Evolutionary conservation across 1,140 invertebrate species (phyloP).

Genomic region (Ips typographus): DNA sequence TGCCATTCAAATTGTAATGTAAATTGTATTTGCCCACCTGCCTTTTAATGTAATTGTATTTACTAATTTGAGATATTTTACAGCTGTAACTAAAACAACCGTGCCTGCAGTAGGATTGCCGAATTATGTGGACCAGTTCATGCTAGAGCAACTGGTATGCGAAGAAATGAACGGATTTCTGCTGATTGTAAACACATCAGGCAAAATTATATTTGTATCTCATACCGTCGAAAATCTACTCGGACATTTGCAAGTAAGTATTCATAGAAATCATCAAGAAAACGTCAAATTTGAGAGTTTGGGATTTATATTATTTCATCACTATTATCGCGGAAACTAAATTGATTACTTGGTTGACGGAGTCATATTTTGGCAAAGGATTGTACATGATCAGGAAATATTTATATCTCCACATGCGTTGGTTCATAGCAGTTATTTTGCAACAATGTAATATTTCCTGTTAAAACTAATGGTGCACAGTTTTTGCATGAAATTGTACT

Average conservation of each 20-base stretch:
- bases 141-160: slow-evolving; percentile 47
- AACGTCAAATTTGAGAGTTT: too few relatives aligned
- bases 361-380: too few relatives aligned
- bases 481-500: too few relatives aligned
- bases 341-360: too few relatives aligned
- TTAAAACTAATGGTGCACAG: too few relatives aligned
- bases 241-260: slow-evolving; percentile 77
- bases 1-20: neutral
- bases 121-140: slow-evolving; percentile 45
- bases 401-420: too few relatives aligned
- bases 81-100: slow-evolving; percentile 43
- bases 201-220: slow-evolving; percentile 86
- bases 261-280: too few relatives aligned
- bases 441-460: too few relatives aligned
- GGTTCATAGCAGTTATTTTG: too few relatives aligned
- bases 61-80: slow-evolving; percentile 19
- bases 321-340: too few relatives aligned
- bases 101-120: slow-evolving; percentile 44
- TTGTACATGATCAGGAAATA: too few relatives aligned
- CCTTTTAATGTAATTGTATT: slow-evolving; percentile 2
- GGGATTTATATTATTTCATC: too few relatives aligned
- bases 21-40: neutral
- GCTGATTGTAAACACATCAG: slow-evolving; percentile 74
- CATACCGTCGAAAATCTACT: slow-evolving; percentile 79
- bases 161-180: slow-evolving; percentile 68